Conservation (phyloP, 2,797 vertebrate species). For the Capromys pilorides region DNA sequence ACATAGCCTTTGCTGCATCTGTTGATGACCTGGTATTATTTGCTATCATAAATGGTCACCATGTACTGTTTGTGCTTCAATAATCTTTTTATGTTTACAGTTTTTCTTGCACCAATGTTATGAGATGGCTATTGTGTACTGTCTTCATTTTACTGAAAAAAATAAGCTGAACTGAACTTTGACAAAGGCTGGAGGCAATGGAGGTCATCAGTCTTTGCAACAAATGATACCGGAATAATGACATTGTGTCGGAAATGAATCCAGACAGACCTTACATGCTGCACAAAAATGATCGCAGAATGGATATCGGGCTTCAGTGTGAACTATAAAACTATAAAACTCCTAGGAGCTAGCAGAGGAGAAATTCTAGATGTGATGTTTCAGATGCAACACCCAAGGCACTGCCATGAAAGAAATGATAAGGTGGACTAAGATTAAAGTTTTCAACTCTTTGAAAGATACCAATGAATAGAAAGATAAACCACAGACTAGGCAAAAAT, state of each 20-base stretch:
- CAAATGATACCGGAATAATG: background rate
- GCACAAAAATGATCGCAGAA: background rate
- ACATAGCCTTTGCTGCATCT: too few species aligned
- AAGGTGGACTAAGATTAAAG: background rate
- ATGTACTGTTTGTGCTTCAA: background rate
- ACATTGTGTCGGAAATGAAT: background rate
- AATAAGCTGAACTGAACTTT: background rate
- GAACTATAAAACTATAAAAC: background rate
- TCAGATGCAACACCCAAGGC: background rate
- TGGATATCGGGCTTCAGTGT: background rate
- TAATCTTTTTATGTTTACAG: background rate
- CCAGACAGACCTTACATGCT: background rate
- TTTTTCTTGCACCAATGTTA: background rate
- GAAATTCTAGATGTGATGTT: background rate
- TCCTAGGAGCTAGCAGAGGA: background rate
- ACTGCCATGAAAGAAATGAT: background rate
- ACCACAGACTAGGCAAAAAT: background rate
- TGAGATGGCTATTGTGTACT: background rate
- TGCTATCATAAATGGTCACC: background rate
- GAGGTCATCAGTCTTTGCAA: background rate
- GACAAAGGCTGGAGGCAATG: background rate
- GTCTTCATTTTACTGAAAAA: background rate
- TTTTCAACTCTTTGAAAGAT: background rate
- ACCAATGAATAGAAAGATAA: background rate
- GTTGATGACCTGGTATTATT: background rate